Base-by-base conservation (phyloP, 2,797 vertebrate species). In the Simalia tracyae region DNA sequence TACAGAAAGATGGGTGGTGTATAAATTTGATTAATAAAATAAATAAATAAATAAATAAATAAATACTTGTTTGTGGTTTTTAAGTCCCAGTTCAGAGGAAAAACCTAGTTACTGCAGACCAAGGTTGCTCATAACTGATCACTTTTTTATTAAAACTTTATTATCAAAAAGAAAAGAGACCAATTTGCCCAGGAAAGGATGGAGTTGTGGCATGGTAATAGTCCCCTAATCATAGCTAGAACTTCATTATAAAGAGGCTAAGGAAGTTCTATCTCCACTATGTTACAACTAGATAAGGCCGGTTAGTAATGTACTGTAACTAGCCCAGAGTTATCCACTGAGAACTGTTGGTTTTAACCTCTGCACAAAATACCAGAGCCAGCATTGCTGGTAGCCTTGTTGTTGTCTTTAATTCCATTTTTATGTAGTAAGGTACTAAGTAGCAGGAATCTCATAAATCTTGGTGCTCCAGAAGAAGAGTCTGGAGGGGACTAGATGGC, bases 361-460 rank as follows among this genome's bases (percentile, higher is more conserved):
- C 36, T 87, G 56, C n/a, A 8, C 17, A 87, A 59, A 42, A 68
- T 11, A 36, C 42, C n/a, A 88, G 91, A 92, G 26, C 46, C 84
- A 91, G 42, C 31, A 90, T 26, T 94, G 59, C 59, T 92, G 42
- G 81, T 76, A 92, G 85, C 36, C 54, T 66, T 60, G 14, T 19
- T 90, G 50, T 93, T 84, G 91, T 91, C 94, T 93, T 94, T 92
- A 95, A 95, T 87, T 87, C 28, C 86, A 8, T 87, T 63, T 93
- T 92, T 91, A 92, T 93, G 90, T 95, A 90, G 72, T 86, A 93
- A 97, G 95, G 95, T 96, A 93, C 90, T 96, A 96, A 96, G 76
- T 94, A 87, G 93, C 92, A 93, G 93, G 89, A 95, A 95, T 93
- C 86, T 76, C 91, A 93, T 94, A 88, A 94, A 95, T 96, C 94